Base-by-base conservation (phyloP, 2,888 invertebrate genomes). In the Thymelicus acteon region DNA sequence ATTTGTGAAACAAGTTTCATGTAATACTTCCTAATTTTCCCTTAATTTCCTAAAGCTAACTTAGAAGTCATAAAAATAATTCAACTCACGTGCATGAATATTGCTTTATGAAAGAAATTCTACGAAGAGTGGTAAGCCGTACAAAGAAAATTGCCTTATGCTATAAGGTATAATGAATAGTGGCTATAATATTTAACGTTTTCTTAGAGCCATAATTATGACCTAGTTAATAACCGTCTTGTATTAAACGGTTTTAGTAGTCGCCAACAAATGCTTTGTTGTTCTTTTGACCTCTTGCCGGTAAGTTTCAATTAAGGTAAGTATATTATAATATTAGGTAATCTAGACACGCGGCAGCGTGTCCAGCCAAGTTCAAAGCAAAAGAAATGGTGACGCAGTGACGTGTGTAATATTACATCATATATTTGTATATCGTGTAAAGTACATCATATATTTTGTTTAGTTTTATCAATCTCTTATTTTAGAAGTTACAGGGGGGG, bases 211-310 rank as follows among this genome's bases (percentile, higher is more conserved):
- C 71, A 58, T 63, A 73, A 71, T 73, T 71, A 73, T 65, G 67
- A 39, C 64, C 68, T 47, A 68, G 61, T 73, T 73, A 68, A 71
- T 71, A 73, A 63, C 71, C 52, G 19, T 52, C 68, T 49, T 61
- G 66, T 68, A 72, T 69, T 69, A 72, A 73, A 61, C 58, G 60
- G 57, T 70, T 63, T 40, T 58, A 64, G 52, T 66, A 70, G 12
- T n/a, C 40, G 37, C 39, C 61, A 39, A 71, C 66, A 44, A 2
- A 13, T 39, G 3, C 19, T 65, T 57, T 65, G 64, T 13, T 13
- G 52, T 63, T 65, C 54, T 39, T 15, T 40, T 3, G 24, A 24
- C 31, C 57, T 24, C 5, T 57, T 31, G 12, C 31, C 3, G 24
- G 24, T 31, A 7, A 12, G 44, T 31, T 31, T 57, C 19, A 57